A percentile compares a stretch with the other conserved stretches of the same genome.
Evolutionary conservation across 2,888 invertebrate genomes (phyloP).

Genomic region (Gymnosoma rotundatum): DNA sequence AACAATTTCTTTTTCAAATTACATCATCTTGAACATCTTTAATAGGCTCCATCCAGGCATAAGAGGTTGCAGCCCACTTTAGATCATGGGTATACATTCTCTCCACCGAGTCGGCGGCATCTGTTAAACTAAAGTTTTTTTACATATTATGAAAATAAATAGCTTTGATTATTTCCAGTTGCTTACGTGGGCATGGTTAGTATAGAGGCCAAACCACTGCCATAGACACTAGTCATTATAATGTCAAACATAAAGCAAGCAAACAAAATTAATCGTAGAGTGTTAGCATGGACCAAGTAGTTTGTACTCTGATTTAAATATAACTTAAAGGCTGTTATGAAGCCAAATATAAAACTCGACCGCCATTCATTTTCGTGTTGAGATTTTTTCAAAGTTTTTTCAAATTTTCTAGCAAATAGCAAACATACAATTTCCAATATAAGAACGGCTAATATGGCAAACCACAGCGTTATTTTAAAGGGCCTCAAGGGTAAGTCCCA

Average conservation of each 20-base stretch:
- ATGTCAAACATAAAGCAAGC: slow-evolving; percentile 83
- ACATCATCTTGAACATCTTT: slow-evolving; percentile 82
- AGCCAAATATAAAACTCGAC: slow-evolving; percentile 74
- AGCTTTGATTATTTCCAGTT: not conserved
- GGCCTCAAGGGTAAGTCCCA: slow-evolving; percentile 86
- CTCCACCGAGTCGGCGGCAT: slow-evolving; percentile 85
- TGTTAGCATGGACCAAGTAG: slow-evolving; percentile 73
- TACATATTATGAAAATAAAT: not conserved
- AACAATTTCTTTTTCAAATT: slow-evolving; percentile 8
- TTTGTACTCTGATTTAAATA: slow-evolving; percentile 77
- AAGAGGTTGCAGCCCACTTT: slow-evolving; percentile 86
- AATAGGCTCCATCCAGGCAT: slow-evolving; percentile 86
- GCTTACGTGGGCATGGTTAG: slow-evolving; percentile 85
- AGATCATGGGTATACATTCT: slow-evolving; percentile 85
- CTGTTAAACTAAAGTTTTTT: slow-evolving; percentile 82
- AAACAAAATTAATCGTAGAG: slow-evolving; percentile 76
- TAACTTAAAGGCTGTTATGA: slow-evolving; percentile 75
- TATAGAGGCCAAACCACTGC: slow-evolving; percentile 86
- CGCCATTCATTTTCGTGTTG: slow-evolving; percentile 65
- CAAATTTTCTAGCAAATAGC: slow-evolving; percentile 78
- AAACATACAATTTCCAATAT: slow-evolving; percentile 78
- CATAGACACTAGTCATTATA: slow-evolving; percentile 85
- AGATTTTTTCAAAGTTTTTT: slow-evolving; percentile 51
- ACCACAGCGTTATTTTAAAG: slow-evolving; percentile 85
- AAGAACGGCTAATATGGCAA: slow-evolving; percentile 80